Percentiles rank a stretch among this genome's conserved stretches.
These are phyloP conservation scores for Gobio occitaniae DNA, from an alignment of 2,797 vertebrate species.

Conservation along the genomic window DNA sequence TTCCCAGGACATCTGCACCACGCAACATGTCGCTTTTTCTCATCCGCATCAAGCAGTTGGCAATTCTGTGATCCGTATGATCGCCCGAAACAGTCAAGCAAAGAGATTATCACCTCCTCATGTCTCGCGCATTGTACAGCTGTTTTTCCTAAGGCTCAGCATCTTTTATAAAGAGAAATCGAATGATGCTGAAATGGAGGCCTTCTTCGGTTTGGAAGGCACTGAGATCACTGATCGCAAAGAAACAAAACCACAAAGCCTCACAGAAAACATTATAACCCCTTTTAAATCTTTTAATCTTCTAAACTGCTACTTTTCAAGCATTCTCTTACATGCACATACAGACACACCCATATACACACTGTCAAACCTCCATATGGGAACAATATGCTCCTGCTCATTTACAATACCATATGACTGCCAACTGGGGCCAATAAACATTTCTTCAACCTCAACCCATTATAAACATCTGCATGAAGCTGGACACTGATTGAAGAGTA, in stretches of 20 bases:
- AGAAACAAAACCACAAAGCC: conserved; percentile 16
- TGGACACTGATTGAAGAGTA: conserved; percentile 13
- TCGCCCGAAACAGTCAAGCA: not conserved
- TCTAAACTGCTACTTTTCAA: conserved; percentile 24
- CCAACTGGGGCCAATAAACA: conserved; percentile 6
- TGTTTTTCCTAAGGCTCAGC: conserved; percentile 29
- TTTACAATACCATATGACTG: conserved; percentile 32
- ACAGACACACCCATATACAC: conserved; percentile 22
- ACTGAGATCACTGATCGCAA: conserved; percentile 18
- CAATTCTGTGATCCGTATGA: conserved; percentile 11
- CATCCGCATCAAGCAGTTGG: not conserved
- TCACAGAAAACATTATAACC: conserved; percentile 16
- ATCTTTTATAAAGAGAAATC: conserved; percentile 41
- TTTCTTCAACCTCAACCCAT: conserved; percentile 38
- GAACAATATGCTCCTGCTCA: conserved; percentile 20
- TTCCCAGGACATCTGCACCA: conserved; percentile 8
- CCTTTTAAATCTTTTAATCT: conserved; percentile 30
- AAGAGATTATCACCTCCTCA: conserved; percentile 9
- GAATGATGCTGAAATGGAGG: conserved; percentile 32
- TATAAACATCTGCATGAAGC: conserved; percentile 44
- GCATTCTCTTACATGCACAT: not conserved
- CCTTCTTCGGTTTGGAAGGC: conserved; percentile 8
- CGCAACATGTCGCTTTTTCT: not conserved
- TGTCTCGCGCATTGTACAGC: conserved; percentile 25
- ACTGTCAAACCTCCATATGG: conserved; percentile 20